Percentiles rank a stretch among this genome's conserved stretches.
Conservation (phyloP, 2,797 vertebrate species). For the Molossus alvarezi region DNA sequence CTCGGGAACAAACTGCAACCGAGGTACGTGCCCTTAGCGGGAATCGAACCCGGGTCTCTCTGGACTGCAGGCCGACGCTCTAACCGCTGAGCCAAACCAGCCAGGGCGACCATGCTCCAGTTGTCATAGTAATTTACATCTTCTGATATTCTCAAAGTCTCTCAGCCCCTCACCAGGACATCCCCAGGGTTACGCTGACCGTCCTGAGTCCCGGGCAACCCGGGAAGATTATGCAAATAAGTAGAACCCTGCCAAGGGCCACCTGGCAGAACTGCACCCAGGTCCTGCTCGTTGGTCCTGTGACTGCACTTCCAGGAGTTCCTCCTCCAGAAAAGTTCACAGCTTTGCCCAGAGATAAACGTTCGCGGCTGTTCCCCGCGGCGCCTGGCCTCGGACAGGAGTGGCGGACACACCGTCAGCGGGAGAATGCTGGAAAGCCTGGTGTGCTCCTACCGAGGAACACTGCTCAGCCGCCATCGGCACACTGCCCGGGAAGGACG, state of each 20-base stretch:
- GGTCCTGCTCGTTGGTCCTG: too few relatives aligned
- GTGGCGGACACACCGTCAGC: rapidly evolving
- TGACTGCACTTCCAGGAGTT: neutral
- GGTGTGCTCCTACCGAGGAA: neutral
- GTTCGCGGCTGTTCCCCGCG: neutral
- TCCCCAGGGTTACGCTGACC: neutral
- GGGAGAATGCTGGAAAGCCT: neutral
- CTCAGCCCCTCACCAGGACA: neutral
- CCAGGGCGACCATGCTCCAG: too few relatives aligned
- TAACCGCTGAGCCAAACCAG: too few relatives aligned
- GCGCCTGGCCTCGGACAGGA: neutral
- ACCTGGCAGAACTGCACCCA: neutral
- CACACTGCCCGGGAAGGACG: too few relatives aligned
- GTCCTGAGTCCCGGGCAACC: neutral
- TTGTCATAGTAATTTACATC: neutral
- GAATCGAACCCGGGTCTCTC: too few relatives aligned
- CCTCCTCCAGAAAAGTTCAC: neutral
- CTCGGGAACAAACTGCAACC: too few relatives aligned
- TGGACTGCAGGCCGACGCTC: too few relatives aligned
- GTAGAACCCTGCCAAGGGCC: neutral
- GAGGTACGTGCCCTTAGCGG: too few relatives aligned
- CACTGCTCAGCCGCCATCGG: rapidly evolving
- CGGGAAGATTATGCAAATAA: neutral
- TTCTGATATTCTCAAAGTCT: neutral
- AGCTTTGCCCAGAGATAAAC: neutral